Conservation (phyloP, 2,113 vertebrate genomes). For the Phylloscopus whistleri region DNA sequence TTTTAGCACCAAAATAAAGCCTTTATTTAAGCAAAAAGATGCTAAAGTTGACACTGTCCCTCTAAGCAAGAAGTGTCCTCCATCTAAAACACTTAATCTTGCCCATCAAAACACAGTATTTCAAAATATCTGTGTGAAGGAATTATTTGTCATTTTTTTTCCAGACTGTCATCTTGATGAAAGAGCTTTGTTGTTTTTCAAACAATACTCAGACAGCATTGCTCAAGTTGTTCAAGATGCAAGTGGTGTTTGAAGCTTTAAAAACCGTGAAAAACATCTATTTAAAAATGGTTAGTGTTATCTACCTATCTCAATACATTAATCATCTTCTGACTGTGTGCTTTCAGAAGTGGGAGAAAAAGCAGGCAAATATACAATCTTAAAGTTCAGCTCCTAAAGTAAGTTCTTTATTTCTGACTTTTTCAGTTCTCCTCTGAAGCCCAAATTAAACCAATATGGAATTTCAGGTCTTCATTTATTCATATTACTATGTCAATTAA, state of each 20-base stretch:
- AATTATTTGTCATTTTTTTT: conserved; percentile 28
- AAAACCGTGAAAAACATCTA: not conserved
- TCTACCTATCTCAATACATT: not conserved
- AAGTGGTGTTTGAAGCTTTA: not conserved
- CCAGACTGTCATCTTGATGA: conserved; percentile 45
- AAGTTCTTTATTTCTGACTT: not conserved
- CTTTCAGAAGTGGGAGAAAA: not conserved
- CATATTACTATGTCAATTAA: not conserved
- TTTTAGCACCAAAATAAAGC: not conserved
- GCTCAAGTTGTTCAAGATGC: not conserved
- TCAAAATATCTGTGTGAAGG: not conserved
- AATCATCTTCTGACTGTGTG: not conserved
- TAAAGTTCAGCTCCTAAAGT: not conserved
- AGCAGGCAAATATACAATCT: not conserved
- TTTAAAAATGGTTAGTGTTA: not conserved
- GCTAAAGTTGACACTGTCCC: conserved; percentile 44
- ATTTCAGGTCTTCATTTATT: not conserved
- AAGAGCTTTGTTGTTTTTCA: conserved; percentile 20
- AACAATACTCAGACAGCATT: conserved; percentile 34
- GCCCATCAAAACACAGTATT: conserved; percentile 34
- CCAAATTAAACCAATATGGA: not conserved
- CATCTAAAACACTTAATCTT: conserved; percentile 26
- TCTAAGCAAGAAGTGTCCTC: conserved; percentile 52
- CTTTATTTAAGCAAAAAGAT: not conserved
- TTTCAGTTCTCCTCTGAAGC: not conserved